Base-by-base conservation (phyloP, 2,113 vertebrate genomes). In the Tragelaphus scriptus region DNA sequence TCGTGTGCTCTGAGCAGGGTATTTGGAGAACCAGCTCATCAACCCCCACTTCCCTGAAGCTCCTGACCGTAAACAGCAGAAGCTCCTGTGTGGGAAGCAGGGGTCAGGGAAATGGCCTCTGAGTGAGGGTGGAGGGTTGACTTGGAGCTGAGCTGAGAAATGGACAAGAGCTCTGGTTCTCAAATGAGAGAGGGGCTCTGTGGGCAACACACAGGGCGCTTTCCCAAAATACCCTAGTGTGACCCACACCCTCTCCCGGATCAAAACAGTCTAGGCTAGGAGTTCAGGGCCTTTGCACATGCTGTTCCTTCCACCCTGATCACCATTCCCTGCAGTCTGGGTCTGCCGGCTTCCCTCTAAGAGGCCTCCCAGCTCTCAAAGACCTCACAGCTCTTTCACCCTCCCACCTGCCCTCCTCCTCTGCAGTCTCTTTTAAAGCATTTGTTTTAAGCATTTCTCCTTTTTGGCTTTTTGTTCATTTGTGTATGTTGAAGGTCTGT, bases 31-130 rank as follows among this genome's bases (percentile, higher is more conserved):
- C 53, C n/a, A 47, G 61, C 40, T 28, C n/a, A 56, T 61, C 32
- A 16, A 2, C 49, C 26, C 3, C 49, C 4, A 2, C 15, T 56
- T 77, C 9, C 53, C 15, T 0, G 2, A 6, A 79, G 58, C 68
- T 59, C 84, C 91, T 91, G 49, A 36, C 19, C 23, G 15, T 26
- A 36, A 84, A 56, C 7, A 23, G 11, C 65, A 53, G 91, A 32
- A 12, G 47, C 85, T 51, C 49, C 32, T 3, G 23, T 1, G 10
- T 68, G 71, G 79, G 58, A 30, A 40, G 13, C 12, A 21, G 17
- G n/a, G 28, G 10, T 7, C 5, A 23, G 10, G 53, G 3, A 13
- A 32, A 75, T 0, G 3, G 30, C 12, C 1, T 1, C 16, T 32
- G 61, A 44, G 51, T 6, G 40, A 7, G 9, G 25, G 28, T 56